Evolutionary conservation across 2,113 vertebrate genomes (phyloP).

Genomic region (Lota lota): DNA sequence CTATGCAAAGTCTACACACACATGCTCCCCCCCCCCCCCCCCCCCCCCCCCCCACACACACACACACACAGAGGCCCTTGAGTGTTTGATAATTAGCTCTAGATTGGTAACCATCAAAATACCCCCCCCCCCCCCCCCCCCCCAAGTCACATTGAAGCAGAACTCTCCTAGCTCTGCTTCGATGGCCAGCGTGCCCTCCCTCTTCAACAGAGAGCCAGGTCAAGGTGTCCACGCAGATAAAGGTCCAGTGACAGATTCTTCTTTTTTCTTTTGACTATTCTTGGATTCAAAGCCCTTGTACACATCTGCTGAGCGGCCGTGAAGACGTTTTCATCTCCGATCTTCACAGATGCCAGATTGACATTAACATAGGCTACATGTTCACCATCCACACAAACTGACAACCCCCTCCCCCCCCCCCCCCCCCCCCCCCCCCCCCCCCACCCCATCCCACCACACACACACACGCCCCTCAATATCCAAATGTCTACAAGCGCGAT

Average conservation of each 20-base stretch:
- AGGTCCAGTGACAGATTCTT: neutral
- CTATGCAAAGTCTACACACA: conserved; percentile 72
- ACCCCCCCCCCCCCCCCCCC: conserved; percentile 6
- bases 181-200: conserved; percentile 25
- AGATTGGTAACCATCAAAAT: conserved; percentile 37
- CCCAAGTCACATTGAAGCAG: conserved; percentile 7
- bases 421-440: neutral
- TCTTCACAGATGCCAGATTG: conserved; percentile 10
- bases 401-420: too few species aligned
- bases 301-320: conserved; percentile 31
- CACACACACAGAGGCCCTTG: conserved; percentile 43
- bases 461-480: conserved; percentile 3
- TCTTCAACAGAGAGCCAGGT: conserved; percentile 18
- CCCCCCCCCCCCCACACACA: conserved; percentile 11
- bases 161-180: conserved; percentile 27
- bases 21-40: conserved; percentile 56
- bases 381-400: conserved; percentile 35
- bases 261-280: conserved; percentile 27
- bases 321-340: neutral
- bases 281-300: conserved; percentile 69
- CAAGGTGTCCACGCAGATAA: conserved; percentile 32
- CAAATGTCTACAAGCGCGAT: neutral
- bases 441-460: neutral
- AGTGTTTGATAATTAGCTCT: conserved; percentile 66
- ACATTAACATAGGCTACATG: conserved; percentile 33